These are phyloP conservation scores for Eupsittula cactorum DNA, from an alignment of 2,113 vertebrate genomes.

Conservation along the genomic window DNA sequence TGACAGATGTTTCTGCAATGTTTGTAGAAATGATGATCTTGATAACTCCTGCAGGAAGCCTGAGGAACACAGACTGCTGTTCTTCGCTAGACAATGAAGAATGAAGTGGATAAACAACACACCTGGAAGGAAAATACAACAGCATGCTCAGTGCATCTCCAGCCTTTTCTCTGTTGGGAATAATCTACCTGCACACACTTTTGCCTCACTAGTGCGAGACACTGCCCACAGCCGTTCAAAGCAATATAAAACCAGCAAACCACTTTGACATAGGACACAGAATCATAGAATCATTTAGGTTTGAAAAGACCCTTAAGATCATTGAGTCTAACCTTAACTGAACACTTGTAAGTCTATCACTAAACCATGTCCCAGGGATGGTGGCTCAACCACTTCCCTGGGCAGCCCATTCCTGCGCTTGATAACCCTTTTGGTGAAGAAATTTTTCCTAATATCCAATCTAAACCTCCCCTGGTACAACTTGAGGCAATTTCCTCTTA, in stretches of 20 bases:
- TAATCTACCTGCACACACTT: not conserved
- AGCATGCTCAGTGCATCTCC: not conserved
- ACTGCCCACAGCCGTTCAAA: not conserved
- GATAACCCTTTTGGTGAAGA: not conserved
- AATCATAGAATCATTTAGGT: not conserved
- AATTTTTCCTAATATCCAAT: not conserved
- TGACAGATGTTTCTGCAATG: slow-evolving; percentile 96
- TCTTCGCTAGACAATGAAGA: slow-evolving; percentile 94
- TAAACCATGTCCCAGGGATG: not conserved
- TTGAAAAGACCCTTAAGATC: not conserved
- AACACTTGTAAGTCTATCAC: not conserved
- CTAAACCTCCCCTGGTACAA: not conserved
- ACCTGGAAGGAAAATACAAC: slow-evolving; percentile 75
- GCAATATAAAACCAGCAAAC: not conserved
- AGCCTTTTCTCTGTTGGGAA: not conserved
- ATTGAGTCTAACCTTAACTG: not conserved
- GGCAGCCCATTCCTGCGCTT: not conserved
- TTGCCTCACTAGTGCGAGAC: not conserved
- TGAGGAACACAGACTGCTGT: slow-evolving; percentile 92
- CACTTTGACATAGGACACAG: not conserved
- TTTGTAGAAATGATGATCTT: slow-evolving; percentile 99
- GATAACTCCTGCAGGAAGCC: slow-evolving; percentile 84
- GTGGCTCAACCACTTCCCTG: not conserved
- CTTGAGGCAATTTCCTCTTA: not conserved
- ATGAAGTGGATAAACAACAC: slow-evolving; percentile 92